Evolutionary conservation across 2,113 vertebrate genomes (phyloP).

Genomic region (Syngnathus typhle): DNA sequence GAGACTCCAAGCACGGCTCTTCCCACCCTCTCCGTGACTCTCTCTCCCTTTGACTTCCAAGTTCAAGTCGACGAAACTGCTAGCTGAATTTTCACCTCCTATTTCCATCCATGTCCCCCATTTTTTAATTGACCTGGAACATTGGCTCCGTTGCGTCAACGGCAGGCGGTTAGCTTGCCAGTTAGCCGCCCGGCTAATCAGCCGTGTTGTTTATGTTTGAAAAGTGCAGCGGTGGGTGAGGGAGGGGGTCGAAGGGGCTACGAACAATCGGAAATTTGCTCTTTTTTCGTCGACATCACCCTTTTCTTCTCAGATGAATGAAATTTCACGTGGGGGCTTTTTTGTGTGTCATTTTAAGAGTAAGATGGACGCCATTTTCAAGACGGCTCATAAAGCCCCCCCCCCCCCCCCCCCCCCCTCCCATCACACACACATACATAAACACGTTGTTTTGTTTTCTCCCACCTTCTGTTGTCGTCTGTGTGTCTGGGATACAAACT

Average conservation of each 20-base stretch:
- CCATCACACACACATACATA: no score
- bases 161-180: conserved; percentile 19
- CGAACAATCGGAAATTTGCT: not conserved
- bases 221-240: not conserved
- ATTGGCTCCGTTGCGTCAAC: conserved; percentile 10
- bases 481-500: not conserved
- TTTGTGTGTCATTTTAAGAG: not conserved
- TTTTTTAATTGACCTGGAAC: conserved; percentile 2
- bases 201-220: conserved; percentile 43
- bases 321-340: not conserved
- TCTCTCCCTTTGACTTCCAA: not conserved
- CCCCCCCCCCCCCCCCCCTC: no score
- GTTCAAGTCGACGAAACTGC: conserved; percentile 22
- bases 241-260: not conserved
- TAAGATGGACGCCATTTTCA: conserved; percentile 8
- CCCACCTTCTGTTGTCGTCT: not conserved
- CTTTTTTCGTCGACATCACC: not conserved
- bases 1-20: not conserved
- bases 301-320: not conserved
- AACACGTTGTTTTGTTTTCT: not conserved
- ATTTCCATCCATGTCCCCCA: conserved; percentile 1
- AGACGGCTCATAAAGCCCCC: not conserved
- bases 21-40: not conserved
- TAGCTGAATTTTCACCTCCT: conserved; percentile 31
- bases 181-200: conserved; percentile 23